Percentiles rank a stretch among this genome's conserved stretches.
Conservation (phyloP, 2,797 vertebrate genomes). For the Aplochiton taeniatus region DNA sequence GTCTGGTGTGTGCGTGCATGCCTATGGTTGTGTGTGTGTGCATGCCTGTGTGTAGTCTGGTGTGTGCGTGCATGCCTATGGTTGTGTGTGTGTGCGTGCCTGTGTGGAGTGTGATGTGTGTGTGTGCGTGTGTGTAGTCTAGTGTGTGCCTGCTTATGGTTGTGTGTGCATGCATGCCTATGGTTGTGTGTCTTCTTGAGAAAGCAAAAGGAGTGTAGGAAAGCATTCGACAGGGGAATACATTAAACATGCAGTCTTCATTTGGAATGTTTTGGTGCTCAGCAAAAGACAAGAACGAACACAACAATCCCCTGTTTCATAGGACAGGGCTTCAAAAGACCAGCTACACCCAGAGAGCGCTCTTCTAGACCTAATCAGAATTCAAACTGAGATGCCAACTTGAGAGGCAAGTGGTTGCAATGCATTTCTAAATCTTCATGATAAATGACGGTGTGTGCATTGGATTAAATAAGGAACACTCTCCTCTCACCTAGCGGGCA, state of each 20-base stretch:
- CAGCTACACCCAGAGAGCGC: background rate
- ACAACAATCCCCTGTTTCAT: slow-evolving; percentile 36
- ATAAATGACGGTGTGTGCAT: no score
- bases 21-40: background rate
- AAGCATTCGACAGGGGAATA: slow-evolving; percentile 52
- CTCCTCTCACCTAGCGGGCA: no score
- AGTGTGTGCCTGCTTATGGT: background rate
- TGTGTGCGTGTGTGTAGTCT: no score
- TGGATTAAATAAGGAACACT: no score
- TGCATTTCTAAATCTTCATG: no score
- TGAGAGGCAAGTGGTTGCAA: no score
- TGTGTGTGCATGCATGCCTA: background rate
- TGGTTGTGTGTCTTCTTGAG: slow-evolving; percentile 29
- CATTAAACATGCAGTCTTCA: slow-evolving; percentile 55
- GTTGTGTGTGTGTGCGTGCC: background rate
- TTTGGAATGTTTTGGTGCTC: slow-evolving; percentile 55
- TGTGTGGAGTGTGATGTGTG: no score
- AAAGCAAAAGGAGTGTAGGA: slow-evolving; percentile 35
- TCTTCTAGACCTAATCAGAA: background rate
- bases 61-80: background rate
- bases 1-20: background rate
- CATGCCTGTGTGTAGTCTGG: background rate
- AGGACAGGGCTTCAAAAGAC: background rate
- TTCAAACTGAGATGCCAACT: background rate
- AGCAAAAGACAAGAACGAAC: slow-evolving; percentile 36